phyloP scores from a whole-genome alignment of 2,797 vertebrate genomes.

The Enoplosus armatus region DNA sequence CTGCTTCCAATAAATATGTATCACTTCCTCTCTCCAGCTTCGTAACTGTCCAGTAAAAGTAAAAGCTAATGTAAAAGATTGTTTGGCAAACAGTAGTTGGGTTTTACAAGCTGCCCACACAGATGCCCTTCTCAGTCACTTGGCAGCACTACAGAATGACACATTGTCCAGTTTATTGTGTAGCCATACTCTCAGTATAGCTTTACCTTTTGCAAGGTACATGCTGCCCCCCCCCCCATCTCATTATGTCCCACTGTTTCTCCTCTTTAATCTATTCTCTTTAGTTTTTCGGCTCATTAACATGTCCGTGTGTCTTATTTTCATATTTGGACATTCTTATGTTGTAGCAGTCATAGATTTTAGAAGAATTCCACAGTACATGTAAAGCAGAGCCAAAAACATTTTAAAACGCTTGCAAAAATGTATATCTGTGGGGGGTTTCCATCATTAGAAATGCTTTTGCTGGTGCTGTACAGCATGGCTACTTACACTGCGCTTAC shows the following conservation, averaged over 20 bases:
- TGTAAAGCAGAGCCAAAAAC: conserved; percentile 14
- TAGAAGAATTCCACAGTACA: background rate
- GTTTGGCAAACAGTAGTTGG: conserved; percentile 77
- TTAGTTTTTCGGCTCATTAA: conserved; percentile 33
- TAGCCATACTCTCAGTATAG: conserved; percentile 59
- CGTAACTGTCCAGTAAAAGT: conserved; percentile 66
- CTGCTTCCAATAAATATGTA: conserved; percentile 59
- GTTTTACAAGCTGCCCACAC: conserved; percentile 84
- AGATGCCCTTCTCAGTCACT: conserved; percentile 80
- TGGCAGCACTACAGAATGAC: conserved; percentile 79
- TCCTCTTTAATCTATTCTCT: conserved; percentile 18
- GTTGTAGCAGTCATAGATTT: conserved; percentile 31
- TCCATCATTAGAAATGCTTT: conserved; percentile 24
- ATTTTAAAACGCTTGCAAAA: conserved; percentile 13
- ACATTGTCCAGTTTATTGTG: conserved; percentile 76
- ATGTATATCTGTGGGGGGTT: background rate
- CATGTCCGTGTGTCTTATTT: background rate
- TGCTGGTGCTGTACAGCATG: conserved; percentile 22
- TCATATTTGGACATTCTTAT: conserved; percentile 13
- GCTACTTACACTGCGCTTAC: conserved; percentile 30
- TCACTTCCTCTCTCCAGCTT: conserved; percentile 44
- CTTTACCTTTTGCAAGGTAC: conserved; percentile 54
- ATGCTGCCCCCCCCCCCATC: background rate
- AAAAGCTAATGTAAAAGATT: conserved; percentile 77
- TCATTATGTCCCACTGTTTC: conserved; percentile 21